Conservation (phyloP, 2,888 invertebrate genomes). For the Sinodicranocentrus sp. region DNA sequence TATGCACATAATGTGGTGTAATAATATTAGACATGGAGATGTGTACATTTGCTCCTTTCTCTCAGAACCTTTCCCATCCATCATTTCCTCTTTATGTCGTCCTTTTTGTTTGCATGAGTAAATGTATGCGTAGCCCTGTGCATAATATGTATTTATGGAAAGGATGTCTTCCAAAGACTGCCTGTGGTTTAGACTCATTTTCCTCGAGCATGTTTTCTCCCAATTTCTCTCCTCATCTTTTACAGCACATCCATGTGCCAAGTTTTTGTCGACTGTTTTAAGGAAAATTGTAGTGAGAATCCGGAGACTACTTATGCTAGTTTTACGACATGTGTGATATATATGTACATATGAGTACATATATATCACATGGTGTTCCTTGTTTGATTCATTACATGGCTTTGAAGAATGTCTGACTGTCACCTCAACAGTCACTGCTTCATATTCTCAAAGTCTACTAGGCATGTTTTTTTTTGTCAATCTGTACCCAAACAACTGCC, state of each 20-base stretch:
- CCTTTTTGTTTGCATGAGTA: slow-evolving; percentile 32
- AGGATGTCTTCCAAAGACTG: not conserved
- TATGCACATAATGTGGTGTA: slow-evolving; percentile 6
- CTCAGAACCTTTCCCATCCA: slow-evolving; percentile 19
- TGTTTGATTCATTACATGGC: slow-evolving; percentile 35
- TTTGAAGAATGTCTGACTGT: slow-evolving; percentile 43
- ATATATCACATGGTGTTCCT: not conserved
- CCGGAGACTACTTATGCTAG: not conserved
- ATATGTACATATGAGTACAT: not conserved
- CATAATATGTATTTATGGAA: not conserved
- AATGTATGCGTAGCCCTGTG: not conserved
- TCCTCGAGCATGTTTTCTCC: slow-evolving; percentile 12
- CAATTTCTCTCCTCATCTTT: not conserved
- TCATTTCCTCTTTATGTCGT: slow-evolving; percentile 31
- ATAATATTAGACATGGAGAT: slow-evolving; percentile 24
- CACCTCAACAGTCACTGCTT: slow-evolving; percentile 1
- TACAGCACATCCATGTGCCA: not conserved
- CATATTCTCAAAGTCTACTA: not conserved
- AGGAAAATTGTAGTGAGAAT: not conserved
- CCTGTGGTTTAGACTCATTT: slow-evolving; percentile 42
- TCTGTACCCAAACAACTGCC: not conserved
- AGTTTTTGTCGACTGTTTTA: not conserved
- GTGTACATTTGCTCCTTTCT: slow-evolving; percentile 25
- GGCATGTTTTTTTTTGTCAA: not conserved
- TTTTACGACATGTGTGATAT: not conserved